These are phyloP conservation scores for Minunthozetes semirufus DNA, from an alignment of 2,888 invertebrate species.

Conservation along the genomic window DNA sequence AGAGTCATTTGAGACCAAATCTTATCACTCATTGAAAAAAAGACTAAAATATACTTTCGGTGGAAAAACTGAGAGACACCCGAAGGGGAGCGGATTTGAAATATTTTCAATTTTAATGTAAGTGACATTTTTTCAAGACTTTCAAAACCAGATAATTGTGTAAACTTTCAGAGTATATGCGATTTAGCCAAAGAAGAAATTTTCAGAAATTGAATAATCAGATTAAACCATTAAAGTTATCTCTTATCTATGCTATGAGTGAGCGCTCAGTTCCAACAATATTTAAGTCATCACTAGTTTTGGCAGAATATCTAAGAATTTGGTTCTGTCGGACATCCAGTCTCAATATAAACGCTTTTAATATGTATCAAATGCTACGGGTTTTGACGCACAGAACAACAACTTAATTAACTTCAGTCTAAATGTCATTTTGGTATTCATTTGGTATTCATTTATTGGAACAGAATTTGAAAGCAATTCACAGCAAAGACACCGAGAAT, in stretches of 20 bases:
- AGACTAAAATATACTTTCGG: not conserved
- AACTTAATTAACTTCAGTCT: constrained; percentile 28
- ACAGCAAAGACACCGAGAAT: not conserved
- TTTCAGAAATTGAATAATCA: constrained; percentile 4
- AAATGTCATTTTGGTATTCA: constrained; percentile 29
- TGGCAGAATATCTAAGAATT: not conserved
- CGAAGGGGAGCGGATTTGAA: constrained; percentile 23
- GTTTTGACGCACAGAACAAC: constrained; percentile 22
- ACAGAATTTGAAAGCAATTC: not conserved
- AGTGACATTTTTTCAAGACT: constrained; percentile 29
- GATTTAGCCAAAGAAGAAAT: not conserved
- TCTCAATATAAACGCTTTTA: constrained; percentile 1
- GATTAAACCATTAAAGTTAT: constrained; percentile 6
- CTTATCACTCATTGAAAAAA: constrained; percentile 19
- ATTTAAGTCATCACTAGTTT: constrained; percentile 5
- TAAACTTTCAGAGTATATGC: constrained; percentile 17
- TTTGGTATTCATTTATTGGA: constrained; percentile 20
- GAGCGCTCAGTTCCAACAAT: not conserved
- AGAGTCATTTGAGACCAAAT: constrained; percentile 12
- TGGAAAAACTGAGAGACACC: constrained; percentile 3
- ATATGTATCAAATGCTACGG: not conserved
- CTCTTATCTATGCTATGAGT: not conserved
- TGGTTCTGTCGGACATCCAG: not conserved
- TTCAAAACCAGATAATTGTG: constrained; percentile 28
- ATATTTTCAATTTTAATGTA: constrained; percentile 21